Evolutionary conservation across 2,888 invertebrate genomes (phyloP).

Genomic region (Tiphia femorata): DNA sequence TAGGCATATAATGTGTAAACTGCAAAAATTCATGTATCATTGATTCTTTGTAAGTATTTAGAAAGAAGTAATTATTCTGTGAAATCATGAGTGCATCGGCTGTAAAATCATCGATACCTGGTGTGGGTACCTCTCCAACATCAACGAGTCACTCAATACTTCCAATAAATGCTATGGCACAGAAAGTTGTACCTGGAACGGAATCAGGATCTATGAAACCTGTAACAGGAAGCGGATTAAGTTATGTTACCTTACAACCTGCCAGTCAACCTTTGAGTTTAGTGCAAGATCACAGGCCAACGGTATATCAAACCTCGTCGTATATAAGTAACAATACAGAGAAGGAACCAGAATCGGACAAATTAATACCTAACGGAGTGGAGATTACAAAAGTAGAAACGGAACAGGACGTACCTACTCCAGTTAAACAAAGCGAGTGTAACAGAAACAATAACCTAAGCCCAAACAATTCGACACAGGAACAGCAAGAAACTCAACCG

Average conservation of each 20-base stretch:
- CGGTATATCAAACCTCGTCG: slow-evolving; percentile 57
- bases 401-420: slow-evolving; percentile 41
- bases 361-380: slow-evolving; percentile 60
- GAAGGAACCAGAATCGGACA: slow-evolving; percentile 52
- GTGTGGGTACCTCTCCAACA: slow-evolving; percentile 61
- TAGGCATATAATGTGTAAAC: no score
- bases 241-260: slow-evolving; percentile 63
- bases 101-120: slow-evolving; percentile 64
- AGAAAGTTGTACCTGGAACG: slow-evolving; percentile 60
- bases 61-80: no score
- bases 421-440: slow-evolving; percentile 49
- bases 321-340: slow-evolving; percentile 50
- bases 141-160: slow-evolving; percentile 61
- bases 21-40: no score
- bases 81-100: slow-evolving; percentile 65
- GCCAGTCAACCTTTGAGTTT: slow-evolving; percentile 63
- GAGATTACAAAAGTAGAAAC: slow-evolving; percentile 48
- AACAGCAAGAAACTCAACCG: slow-evolving; percentile 39
- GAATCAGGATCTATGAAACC: slow-evolving; percentile 61
- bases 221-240: slow-evolving; percentile 56
- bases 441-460: slow-evolving; percentile 60
- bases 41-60: slow-evolving; percentile 20
- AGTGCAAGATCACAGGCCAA: slow-evolving; percentile 66
- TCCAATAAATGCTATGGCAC: slow-evolving; percentile 66
- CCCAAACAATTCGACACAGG: slow-evolving; percentile 47